Evolutionary conservation across 2,888 invertebrate genomes (phyloP).

Genomic region (Cosmorhoe ocellata): DNA sequence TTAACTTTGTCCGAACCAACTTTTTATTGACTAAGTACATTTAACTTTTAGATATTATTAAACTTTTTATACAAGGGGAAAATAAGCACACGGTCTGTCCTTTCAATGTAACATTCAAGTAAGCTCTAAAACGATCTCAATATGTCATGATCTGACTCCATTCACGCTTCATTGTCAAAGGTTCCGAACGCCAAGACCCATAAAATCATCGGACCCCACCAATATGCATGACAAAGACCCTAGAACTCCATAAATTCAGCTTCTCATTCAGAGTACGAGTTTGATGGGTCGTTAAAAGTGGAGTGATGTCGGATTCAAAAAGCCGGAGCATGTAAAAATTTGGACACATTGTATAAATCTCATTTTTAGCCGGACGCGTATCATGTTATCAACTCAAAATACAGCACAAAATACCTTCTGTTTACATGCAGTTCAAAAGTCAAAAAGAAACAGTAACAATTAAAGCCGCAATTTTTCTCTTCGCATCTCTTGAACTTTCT

Average conservation of each 20-base stretch:
- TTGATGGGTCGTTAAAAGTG: slow-evolving; percentile 32
- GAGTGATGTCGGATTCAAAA: background rate
- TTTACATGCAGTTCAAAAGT: no score
- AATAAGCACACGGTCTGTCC: background rate
- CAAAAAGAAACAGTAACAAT: no score
- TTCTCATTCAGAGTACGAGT: slow-evolving; percentile 25
- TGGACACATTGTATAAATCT: no score
- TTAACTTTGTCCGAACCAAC: no score
- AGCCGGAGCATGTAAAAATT: background rate
- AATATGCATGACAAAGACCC: slow-evolving; percentile 21
- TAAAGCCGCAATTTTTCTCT: no score
- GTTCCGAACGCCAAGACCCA: slow-evolving; percentile 12
- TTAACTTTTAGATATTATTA: no score
- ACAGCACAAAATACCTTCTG: no score
- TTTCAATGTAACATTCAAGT: slow-evolving; percentile 5
- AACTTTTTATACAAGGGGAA: no score
- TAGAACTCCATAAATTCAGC: slow-evolving; percentile 24
- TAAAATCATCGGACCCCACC: slow-evolving; percentile 13
- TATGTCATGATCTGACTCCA: slow-evolving; percentile 9
- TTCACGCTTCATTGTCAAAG: slow-evolving; percentile 10
- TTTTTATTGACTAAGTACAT: no score
- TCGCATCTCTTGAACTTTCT: no score
- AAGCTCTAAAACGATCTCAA: background rate
- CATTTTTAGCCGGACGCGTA: background rate
- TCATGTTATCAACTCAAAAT: no score